These are phyloP conservation scores for Campoplex nolae DNA, from an alignment of 2,888 invertebrate species.

Conservation along the genomic window DNA sequence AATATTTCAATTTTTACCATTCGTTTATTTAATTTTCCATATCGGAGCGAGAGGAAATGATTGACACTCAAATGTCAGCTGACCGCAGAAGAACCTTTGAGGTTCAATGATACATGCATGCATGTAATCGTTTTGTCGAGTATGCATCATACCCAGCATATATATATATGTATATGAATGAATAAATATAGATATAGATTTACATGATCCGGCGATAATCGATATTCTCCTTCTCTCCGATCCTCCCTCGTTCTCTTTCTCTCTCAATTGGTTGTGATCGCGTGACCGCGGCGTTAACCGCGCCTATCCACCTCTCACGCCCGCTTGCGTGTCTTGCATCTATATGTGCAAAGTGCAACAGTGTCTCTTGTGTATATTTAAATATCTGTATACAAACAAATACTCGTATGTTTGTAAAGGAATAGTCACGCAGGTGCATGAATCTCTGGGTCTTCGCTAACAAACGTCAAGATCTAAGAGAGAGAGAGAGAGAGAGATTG, in stretches of 20 bases:
- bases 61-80: slow-evolving; percentile 31
- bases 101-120: slow-evolving; percentile 20
- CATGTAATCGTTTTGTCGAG: slow-evolving; percentile 31
- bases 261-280: slow-evolving; percentile 30
- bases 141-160: not conserved
- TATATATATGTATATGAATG: slow-evolving; percentile 5
- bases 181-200: not conserved
- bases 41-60: not conserved
- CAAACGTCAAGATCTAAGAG: not conserved
- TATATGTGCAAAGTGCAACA: slow-evolving; percentile 54
- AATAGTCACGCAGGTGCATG: slow-evolving; percentile 33
- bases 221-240: not conserved
- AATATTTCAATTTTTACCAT: not conserved
- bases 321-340: slow-evolving; percentile 45
- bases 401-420: not conserved
- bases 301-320: slow-evolving; percentile 51
- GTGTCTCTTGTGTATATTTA: not conserved
- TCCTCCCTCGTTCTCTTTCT: not conserved
- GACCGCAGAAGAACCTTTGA: slow-evolving; percentile 13
- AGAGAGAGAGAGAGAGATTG: not conserved
- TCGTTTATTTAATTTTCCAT: not conserved
- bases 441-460: slow-evolving; percentile 4
- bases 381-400: not conserved
- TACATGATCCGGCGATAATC: slow-evolving; percentile 11
- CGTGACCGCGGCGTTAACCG: slow-evolving; percentile 58